A percentile compares a stretch with the other conserved stretches of the same genome.
These are phyloP conservation scores for Mugil cephalus DNA, from an alignment of 2,113 vertebrate genomes.

Conservation along the genomic window DNA sequence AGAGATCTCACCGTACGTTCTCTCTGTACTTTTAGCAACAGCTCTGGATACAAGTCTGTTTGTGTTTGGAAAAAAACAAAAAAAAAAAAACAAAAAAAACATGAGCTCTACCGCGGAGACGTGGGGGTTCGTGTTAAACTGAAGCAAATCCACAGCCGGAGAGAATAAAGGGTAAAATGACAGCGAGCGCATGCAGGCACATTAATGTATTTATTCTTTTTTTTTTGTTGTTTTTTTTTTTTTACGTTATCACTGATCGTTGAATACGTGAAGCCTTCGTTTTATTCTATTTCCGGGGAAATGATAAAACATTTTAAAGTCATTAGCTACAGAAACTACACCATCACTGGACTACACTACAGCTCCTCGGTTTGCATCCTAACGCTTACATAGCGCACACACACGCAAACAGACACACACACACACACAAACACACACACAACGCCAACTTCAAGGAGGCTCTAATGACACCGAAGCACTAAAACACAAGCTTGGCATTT, in stretches of 20 bases:
- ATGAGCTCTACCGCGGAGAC: constrained; percentile 9
- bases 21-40: constrained; percentile 31
- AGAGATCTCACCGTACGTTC: constrained; percentile 10
- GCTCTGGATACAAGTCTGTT: constrained; percentile 6
- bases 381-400: constrained; percentile 29
- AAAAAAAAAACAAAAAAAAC: constrained; percentile 37
- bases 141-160: constrained; percentile 13
- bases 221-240: too few species aligned
- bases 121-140: constrained; percentile 20
- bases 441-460: constrained; percentile 38
- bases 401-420: too few species aligned
- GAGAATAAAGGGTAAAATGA: constrained; percentile 37
- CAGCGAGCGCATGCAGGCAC: constrained; percentile 54
- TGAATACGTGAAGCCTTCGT: constrained; percentile 16
- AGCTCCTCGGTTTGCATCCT: constrained; percentile 42
- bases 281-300: constrained; percentile 38
- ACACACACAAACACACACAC: too few species aligned
- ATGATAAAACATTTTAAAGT: constrained; percentile 41
- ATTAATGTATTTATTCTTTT: background rate
- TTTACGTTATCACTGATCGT: background rate
- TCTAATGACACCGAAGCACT: constrained; percentile 31
- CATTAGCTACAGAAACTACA: constrained; percentile 50
- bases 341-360: constrained; percentile 57
- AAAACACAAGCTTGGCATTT: constrained; percentile 44
- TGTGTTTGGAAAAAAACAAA: constrained; percentile 13